Evolutionary conservation across 2,888 invertebrate genomes (phyloP), one percentile per base, ranked within the genome.

Genomic region (Ferdinandea cuprea): DNA sequence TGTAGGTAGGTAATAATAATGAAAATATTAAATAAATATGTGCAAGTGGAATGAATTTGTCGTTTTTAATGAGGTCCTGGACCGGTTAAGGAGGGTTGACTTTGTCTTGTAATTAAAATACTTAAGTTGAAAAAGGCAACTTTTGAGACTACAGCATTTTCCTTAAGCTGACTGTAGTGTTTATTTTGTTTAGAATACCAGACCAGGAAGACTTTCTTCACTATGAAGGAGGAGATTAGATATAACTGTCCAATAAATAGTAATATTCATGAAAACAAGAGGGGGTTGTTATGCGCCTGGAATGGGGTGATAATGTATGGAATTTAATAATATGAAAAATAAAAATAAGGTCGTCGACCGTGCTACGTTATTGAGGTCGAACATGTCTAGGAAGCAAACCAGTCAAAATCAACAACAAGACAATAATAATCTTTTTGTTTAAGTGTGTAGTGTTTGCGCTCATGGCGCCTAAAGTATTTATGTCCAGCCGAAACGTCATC

Each of bases 11-110:
- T n/a, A n/a, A n/a, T n/a, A n/a, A 37, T 58, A 46, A 48, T 40
- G 54, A 69, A 42, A 42, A 69, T 58, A 48, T 69, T 48, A 58
- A 68, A 46, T 58, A 69, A 69, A 46, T 28, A 44, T 37, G 46
- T 35, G 8, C 25, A 15, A n/a, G 15, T 25, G 17, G 1, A 19
- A 15, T 15, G 54, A 19, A 32, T 42, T 13, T 66, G 30, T 17
- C 17, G 19, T 28, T 69, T 37, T 37, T n/a, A 58, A 48, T 48
- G 37, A 30, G 58, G 35, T 58, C 7, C 25, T 48, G 37, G 58
- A 19, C 28, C 11, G 13, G 37, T 46, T 37, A 9, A 17, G 15
- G 8, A 15, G 15, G 15, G 42, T 42, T 17, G 30, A 32, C 35
- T 40, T 28, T 40, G 17, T 37, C 8, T 15, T 21, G 25, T 54